Evolutionary conservation across 2,797 vertebrate genomes (phyloP), one percentile per base, ranked within the genome.

Genomic region (Iguana delicatissima): DNA sequence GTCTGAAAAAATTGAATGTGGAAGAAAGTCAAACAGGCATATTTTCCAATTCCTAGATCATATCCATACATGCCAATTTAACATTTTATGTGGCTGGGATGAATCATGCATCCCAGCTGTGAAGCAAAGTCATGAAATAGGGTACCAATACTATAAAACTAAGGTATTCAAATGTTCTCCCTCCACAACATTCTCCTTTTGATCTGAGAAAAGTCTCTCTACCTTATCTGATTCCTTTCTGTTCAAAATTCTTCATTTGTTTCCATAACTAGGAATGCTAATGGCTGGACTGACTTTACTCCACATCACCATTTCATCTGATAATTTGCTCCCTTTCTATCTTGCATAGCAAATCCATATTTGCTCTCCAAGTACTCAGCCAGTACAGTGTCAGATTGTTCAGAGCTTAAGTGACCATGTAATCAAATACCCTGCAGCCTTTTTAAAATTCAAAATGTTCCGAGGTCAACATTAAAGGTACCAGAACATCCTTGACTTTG

Each of bases 401-500:
- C 67, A 89, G 82, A 79, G 32, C 55, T 84, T 80, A 73, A 81
- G 42, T 46, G 52, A 74, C 10, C 55, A 57, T 89, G 86, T 77
- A 89, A 92, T 89, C 91, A 90, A 90, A 91, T 84, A 72, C 8
- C 38, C 55, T 6, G 1, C 18, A 82, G 92, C 32, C 55, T 73
- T 73, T 32, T 92, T 80, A 88, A 93, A 90, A 89, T 32, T 50
- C 80, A 55, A 82, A 74, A 29, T n/a, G 55, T 91, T 38, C 50
- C 52, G 73, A 84, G 84, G 90, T 86, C 85, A 89, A 76, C 90
- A 89, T 72, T 79, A 87, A 90, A 67, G 32, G 77, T 7, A 90
- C 8, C 0, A 0, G 67, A 91, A 32, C 22, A 91, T 35, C 22
- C 16, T 84, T 87, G 46, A 81, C 2, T 86, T 91, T 91, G 57